These are phyloP conservation scores for Leptoclinus maculatus DNA, from an alignment of 2,797 vertebrate species.

Conservation along the genomic window DNA sequence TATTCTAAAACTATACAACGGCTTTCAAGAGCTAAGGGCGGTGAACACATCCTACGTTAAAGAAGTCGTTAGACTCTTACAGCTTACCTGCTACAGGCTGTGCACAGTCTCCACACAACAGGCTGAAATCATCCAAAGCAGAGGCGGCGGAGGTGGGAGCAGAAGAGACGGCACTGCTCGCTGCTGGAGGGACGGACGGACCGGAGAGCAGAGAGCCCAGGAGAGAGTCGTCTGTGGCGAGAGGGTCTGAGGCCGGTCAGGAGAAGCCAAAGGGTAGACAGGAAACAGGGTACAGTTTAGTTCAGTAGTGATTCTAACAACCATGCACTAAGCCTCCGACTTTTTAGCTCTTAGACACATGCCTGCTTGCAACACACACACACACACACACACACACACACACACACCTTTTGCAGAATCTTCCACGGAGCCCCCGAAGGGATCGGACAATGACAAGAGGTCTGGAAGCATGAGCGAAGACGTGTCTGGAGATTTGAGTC, in stretches of 20 bases:
- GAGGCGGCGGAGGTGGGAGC: slow-evolving; percentile 84
- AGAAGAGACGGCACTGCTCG: slow-evolving; percentile 82
- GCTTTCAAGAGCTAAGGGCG: background rate
- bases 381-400: background rate
- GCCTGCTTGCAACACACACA: background rate
- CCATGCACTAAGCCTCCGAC: too few species aligned
- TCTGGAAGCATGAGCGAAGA: slow-evolving; percentile 95
- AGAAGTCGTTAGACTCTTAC: background rate
- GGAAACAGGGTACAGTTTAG: background rate
- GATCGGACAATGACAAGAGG: slow-evolving; percentile 94
- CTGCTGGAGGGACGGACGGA: slow-evolving; percentile 83
- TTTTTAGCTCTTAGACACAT: background rate
- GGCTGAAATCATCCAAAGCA: slow-evolving; percentile 89
- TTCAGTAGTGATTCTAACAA: background rate
- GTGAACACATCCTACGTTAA: background rate
- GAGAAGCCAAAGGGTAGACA: background rate
- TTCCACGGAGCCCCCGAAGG: slow-evolving; percentile 92
- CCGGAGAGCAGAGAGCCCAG: slow-evolving; percentile 93
- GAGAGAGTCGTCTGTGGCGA: slow-evolving; percentile 91
- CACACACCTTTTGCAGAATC: slow-evolving; percentile 87
- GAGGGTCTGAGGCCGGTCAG: slow-evolving; percentile 84
- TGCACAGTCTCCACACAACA: slow-evolving; percentile 87
- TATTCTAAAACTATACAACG: background rate
- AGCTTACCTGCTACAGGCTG: slow-evolving; percentile 89
- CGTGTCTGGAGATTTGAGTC: slow-evolving; percentile 97